These are phyloP conservation scores for Drosophila histrio DNA, from an alignment of 2,888 invertebrate genomes.

Conservation along the genomic window DNA sequence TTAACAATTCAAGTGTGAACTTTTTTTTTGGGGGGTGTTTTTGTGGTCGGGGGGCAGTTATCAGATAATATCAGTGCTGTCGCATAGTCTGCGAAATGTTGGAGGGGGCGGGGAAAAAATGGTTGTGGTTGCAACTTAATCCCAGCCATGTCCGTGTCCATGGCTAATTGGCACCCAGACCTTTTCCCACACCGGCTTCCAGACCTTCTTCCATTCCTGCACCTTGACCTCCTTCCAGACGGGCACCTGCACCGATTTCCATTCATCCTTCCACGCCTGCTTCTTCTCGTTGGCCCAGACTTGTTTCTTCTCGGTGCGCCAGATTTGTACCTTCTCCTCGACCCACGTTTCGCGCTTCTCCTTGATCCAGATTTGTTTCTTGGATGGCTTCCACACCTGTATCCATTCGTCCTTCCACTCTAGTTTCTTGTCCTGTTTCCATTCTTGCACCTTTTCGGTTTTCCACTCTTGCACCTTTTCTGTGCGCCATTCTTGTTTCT, in stretches of 20 bases:
- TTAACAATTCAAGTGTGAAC: constrained; percentile 32
- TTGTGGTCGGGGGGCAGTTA: constrained; percentile 49
- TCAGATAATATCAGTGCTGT: constrained; percentile 77
- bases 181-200: constrained; percentile 93
- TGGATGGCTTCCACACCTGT: constrained; percentile 89
- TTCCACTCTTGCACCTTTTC: constrained; percentile 90
- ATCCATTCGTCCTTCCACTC: constrained; percentile 86
- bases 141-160: constrained; percentile 81
- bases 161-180: constrained; percentile 90
- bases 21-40: not conserved
- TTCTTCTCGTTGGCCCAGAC: constrained; percentile 88
- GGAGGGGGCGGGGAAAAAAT: not conserved
- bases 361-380: constrained; percentile 92
- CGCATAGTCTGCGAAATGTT: constrained; percentile 59
- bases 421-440: constrained; percentile 91
- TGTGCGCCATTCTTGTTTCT: constrained; percentile 88
- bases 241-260: constrained; percentile 90
- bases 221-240: constrained; percentile 88
- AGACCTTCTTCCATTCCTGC: constrained; percentile 92
- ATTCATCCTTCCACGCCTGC: constrained; percentile 89
- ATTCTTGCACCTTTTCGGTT: constrained; percentile 90
- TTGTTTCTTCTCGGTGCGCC: constrained; percentile 87
- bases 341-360: constrained; percentile 91
- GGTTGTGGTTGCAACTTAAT: constrained; percentile 55
- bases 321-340: constrained; percentile 88